phyloP scores from a whole-genome alignment of 2,888 invertebrate genomes.

The Tachina fera region DNA sequence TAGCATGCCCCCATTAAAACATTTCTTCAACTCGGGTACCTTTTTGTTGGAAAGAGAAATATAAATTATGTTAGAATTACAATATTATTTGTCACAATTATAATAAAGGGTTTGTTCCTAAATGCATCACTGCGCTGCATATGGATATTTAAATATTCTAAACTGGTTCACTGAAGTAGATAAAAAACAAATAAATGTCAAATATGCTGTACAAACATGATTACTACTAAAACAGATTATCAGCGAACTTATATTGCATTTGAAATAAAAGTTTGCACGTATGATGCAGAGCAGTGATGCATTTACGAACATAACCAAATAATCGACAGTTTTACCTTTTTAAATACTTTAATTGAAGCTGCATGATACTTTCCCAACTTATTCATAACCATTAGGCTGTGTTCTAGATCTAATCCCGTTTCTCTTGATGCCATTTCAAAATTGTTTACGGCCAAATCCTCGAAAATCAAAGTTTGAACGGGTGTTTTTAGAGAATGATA shows the following conservation, averaged over 20 bases:
- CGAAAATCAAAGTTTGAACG: slow-evolving; percentile 77
- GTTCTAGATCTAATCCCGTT: slow-evolving; percentile 84
- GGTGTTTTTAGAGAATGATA: slow-evolving; percentile 76
- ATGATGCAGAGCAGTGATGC: no score
- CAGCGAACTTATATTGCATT: no score
- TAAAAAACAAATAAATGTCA: no score
- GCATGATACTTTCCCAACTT: slow-evolving; percentile 85
- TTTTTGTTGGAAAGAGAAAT: slow-evolving; percentile 6
- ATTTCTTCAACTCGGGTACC: slow-evolving; percentile 70
- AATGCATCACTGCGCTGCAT: no score
- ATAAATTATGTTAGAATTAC: not conserved
- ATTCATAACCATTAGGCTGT: slow-evolving; percentile 83
- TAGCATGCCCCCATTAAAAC: slow-evolving; percentile 76
- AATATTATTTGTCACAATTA: no score
- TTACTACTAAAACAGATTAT: no score
- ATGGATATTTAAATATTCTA: no score
- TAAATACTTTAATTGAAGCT: slow-evolving; percentile 83
- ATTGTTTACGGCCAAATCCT: slow-evolving; percentile 82
- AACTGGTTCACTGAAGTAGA: no score
- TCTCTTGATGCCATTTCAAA: slow-evolving; percentile 84
- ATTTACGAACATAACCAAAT: no score
- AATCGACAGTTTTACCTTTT: slow-evolving; percentile 81
- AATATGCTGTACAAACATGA: no score
- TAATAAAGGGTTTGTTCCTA: no score
- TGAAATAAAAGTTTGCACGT: no score